These are phyloP conservation scores for Therioaphis trifolii DNA, from an alignment of 2,888 invertebrate species.

Conservation along the genomic window DNA sequence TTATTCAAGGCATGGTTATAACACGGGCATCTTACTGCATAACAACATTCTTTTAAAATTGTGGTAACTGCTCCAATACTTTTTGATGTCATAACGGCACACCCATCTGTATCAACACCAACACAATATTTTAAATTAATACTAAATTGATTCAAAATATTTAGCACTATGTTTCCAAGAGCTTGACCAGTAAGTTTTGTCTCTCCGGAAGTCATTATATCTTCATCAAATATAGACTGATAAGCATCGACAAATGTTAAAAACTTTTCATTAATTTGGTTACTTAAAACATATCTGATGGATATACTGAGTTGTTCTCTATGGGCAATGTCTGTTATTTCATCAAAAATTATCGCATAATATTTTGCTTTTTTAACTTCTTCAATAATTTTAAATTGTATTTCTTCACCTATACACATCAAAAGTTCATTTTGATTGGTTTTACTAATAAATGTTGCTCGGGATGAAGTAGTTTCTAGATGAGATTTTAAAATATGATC, in stretches of 20 bases:
- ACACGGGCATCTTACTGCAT: too few relatives aligned
- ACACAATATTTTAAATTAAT: too few relatives aligned
- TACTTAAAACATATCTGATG: neutral
- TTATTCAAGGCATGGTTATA: too few relatives aligned
- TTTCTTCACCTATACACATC: conserved; percentile 3
- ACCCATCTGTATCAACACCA: too few relatives aligned
- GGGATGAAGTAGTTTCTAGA: conserved; percentile 25
- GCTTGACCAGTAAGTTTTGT: too few relatives aligned
- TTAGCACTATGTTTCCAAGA: too few relatives aligned
- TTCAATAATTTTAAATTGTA: neutral
- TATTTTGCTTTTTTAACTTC: neutral
- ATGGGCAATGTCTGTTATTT: neutral
- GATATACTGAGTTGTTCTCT: neutral
- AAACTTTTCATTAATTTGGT: too few relatives aligned
- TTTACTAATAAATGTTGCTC: conserved; percentile 48
- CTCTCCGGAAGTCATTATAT: neutral
- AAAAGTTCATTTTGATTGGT: conserved; percentile 57
- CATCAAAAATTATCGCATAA: too few relatives aligned
- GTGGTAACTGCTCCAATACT: too few relatives aligned
- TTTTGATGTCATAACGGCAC: neutral
- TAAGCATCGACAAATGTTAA: neutral
- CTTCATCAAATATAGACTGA: neutral
- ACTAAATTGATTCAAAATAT: too few relatives aligned
- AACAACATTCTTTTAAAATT: too few relatives aligned
- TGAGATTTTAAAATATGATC: conserved; percentile 49